Evolutionary conservation across 2,797 vertebrate species (phyloP), one percentile per base, ranked within the genome.

Genomic region (Artibeus jamaicensis): DNA sequence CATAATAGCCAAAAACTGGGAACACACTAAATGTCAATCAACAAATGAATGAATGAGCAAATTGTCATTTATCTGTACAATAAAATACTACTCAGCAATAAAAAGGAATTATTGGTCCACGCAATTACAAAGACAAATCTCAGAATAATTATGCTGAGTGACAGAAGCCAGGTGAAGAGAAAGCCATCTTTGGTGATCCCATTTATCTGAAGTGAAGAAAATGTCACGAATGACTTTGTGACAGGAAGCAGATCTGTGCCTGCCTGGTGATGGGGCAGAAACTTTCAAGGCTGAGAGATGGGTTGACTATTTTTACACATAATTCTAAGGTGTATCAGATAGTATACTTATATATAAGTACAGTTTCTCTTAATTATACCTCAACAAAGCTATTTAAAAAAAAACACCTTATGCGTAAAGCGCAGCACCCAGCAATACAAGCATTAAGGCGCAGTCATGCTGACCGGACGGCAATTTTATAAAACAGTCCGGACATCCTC

Each of bases 401-500:
- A 44, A 73, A 11, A n/a, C 70, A 84, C 22, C 2, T 67, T 82
- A 15, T 37, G 22, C 21, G 74, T 70, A 93, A 97, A 86, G 42
- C n/a, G 44, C 53, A 19, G 1, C n/a, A 34, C 39, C 32, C 15
- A 3, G 15, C 83, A 95, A 85, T 16, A 12, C 4, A 65, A 94
- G 93, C 1, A 79, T 46, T 71, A 93, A 82, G 37, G 87, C 18
- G 11, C n/a, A 96, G 95, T 88, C 59, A 15, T 77, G 79, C 16
- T 89, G 74, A 96, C 91, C 77, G 82, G 86, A 93, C 74, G 86
- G 96, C 95, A 73, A 94, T 96, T 94, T 97, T 89, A 82, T 78
- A 85, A n/a, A 79, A 91, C 46, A 50, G 89, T 91, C 95, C 94
- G 83, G 91, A 84, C 86, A 85, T 85, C 44, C 94, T 96, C 89